Conservation (phyloP, 2,797 vertebrate genomes). For the Enteromius argenteus region DNA sequence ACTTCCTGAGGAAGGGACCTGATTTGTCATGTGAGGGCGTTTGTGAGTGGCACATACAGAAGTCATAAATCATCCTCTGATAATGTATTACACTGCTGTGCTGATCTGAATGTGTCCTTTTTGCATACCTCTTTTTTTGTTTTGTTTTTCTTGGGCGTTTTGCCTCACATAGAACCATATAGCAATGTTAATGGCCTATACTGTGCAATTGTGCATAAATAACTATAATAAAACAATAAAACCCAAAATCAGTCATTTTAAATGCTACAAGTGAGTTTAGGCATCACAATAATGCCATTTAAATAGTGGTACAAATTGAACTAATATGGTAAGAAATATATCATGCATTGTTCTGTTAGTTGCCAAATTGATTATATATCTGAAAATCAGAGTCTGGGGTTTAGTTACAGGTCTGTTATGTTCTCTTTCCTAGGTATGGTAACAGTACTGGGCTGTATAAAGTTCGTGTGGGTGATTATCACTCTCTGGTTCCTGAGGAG, state of each 20-base stretch:
- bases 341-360: no score
- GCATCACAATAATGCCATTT: background rate
- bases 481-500: constrained; percentile 93
- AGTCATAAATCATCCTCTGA: constrained; percentile 24
- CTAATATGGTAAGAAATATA: no score
- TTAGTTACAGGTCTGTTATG: background rate
- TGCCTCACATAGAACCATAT: background rate
- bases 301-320: background rate
- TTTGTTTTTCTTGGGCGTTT: background rate
- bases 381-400: no score
- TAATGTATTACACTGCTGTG: constrained; percentile 14
- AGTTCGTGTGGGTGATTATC: constrained; percentile 93
- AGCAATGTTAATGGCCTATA: background rate
- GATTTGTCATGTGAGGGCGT: constrained; percentile 9
- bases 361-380: no score
- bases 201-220: background rate
- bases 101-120: background rate
- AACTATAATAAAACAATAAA: background rate
- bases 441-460: constrained; percentile 89
- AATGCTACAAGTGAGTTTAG: background rate
- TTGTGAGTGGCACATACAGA: background rate
- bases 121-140: background rate
- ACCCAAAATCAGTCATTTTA: background rate
- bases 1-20: constrained; percentile 37
- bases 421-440: constrained; percentile 84